Percentiles rank a stretch among this genome's conserved stretches.
Conservation (phyloP, 30 jellyfish, hydroid and myxozoan genomes). For the Aurelia aurita region DNA sequence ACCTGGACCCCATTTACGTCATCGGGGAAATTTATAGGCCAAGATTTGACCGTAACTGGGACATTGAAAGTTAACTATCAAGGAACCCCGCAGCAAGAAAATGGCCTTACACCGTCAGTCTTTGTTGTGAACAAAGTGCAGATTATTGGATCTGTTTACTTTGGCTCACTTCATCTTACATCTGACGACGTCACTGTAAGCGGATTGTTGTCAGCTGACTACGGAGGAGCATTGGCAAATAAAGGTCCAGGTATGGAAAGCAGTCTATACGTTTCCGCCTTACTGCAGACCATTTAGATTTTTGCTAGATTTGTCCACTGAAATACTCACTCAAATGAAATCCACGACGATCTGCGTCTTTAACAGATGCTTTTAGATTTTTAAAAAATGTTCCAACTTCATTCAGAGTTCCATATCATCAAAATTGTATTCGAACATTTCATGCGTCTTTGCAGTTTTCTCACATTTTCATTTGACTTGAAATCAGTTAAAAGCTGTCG, state of each 20-base stretch:
- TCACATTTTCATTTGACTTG: too few relatives aligned
- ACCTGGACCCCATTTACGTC: constrained; percentile 63
- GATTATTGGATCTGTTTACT: constrained; percentile 34
- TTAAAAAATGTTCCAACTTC: too few relatives aligned
- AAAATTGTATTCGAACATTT: too few relatives aligned
- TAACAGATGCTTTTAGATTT: too few relatives aligned
- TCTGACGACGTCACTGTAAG: constrained; percentile 29
- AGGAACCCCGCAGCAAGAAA: constrained; percentile 43
- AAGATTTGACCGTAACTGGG: constrained; percentile 29
- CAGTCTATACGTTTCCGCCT: neutral
- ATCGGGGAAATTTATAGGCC: constrained; percentile 45
- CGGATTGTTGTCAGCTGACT: constrained; percentile 41
- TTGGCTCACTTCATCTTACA: constrained; percentile 51
- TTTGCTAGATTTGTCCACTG: too few relatives aligned
- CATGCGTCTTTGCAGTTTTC: too few relatives aligned
- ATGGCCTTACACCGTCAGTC: constrained; percentile 28
- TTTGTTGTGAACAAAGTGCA: constrained; percentile 3
- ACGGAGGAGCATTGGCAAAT: constrained; percentile 69
- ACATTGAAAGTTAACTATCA: constrained; percentile 6
- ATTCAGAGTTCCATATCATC: too few relatives aligned
- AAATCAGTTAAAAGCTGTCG: too few relatives aligned
- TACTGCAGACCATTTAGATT: too few relatives aligned
- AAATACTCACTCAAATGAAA: too few relatives aligned
- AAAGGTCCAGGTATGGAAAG: constrained; percentile 34
- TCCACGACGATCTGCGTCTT: too few relatives aligned